A percentile compares a stretch with the other conserved stretches of the same genome.
These are phyloP conservation scores for Amphiprion clarkii DNA, from an alignment of 2,797 vertebrate genomes.

Conservation along the genomic window DNA sequence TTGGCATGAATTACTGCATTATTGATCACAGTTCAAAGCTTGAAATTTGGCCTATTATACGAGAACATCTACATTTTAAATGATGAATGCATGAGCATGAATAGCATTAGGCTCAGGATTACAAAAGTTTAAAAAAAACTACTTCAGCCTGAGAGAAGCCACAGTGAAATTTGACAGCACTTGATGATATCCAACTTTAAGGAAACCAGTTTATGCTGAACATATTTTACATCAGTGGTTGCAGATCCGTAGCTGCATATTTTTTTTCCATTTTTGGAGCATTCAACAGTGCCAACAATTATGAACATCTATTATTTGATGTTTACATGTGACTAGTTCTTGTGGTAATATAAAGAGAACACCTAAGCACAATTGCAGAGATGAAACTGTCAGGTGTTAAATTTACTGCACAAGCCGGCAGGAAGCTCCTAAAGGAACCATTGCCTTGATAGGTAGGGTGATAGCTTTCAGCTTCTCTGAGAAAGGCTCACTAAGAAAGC, in stretches of 20 bases:
- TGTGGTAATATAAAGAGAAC: slow-evolving; percentile 21
- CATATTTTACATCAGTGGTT: neutral
- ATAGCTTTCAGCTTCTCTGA: slow-evolving; percentile 46
- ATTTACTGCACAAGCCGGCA: slow-evolving; percentile 48
- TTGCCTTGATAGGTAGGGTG: slow-evolving; percentile 45
- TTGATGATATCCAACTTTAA: neutral
- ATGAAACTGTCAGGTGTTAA: slow-evolving; percentile 46
- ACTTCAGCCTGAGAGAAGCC: neutral
- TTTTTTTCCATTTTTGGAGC: neutral
- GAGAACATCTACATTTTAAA: neutral
- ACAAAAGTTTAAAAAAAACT: neutral
- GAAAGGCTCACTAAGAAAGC: slow-evolving; percentile 28
- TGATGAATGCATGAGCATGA: neutral
- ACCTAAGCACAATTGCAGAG: slow-evolving; percentile 3
- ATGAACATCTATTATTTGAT: slow-evolving; percentile 10
- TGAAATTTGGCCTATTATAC: neutral
- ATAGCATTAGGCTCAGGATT: neutral
- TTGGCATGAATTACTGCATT: neutral
- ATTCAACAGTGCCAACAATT: slow-evolving; percentile 14
- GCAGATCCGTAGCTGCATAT: neutral
- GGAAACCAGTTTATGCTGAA: neutral
- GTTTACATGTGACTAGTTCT: slow-evolving; percentile 5
- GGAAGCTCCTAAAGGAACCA: slow-evolving; percentile 34
- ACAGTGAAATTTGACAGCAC: neutral
- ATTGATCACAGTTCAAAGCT: neutral